Percentiles rank a stretch among this genome's conserved stretches.
phyloP scores from a whole-genome alignment of 1,140 invertebrate genomes.

The Notospermus geniculatus region DNA sequence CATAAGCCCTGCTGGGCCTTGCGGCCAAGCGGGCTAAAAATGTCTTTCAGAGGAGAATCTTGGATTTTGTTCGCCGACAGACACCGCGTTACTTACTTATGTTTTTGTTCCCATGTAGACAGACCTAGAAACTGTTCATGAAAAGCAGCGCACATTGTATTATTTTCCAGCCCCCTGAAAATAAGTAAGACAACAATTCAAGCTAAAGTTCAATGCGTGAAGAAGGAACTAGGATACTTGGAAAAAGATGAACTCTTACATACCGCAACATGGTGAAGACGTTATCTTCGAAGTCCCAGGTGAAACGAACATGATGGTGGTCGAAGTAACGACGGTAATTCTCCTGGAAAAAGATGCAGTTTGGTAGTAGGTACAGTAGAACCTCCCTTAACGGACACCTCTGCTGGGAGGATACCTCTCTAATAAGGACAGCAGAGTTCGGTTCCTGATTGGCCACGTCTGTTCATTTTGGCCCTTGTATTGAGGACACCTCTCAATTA shows the following conservation, averaged over 20 bases:
- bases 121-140: conserved; percentile 62
- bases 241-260: not conserved
- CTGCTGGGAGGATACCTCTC: too few species aligned
- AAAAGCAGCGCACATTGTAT: conserved; percentile 65
- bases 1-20: too few species aligned
- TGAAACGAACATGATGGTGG: conserved; percentile 74
- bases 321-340: conserved; percentile 60
- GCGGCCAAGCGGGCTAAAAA: too few species aligned
- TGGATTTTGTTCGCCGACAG: not conserved
- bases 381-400: not conserved
- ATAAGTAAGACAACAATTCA: conserved; percentile 60
- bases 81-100: conserved; percentile 65
- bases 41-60: not conserved
- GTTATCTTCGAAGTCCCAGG: conserved; percentile 67
- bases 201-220: not conserved
- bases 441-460: not conserved
- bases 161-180: conserved; percentile 69
- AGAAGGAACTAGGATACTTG: not conserved
- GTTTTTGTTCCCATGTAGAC: conserved; percentile 61
- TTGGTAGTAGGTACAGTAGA: not conserved
- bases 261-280: not conserved
- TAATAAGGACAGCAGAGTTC: not conserved
- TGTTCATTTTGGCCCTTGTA: too few species aligned
- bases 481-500: too few species aligned
- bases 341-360: not conserved